Base-by-base conservation (phyloP, 2,113 vertebrate genomes). In the Hucho hucho region DNA sequence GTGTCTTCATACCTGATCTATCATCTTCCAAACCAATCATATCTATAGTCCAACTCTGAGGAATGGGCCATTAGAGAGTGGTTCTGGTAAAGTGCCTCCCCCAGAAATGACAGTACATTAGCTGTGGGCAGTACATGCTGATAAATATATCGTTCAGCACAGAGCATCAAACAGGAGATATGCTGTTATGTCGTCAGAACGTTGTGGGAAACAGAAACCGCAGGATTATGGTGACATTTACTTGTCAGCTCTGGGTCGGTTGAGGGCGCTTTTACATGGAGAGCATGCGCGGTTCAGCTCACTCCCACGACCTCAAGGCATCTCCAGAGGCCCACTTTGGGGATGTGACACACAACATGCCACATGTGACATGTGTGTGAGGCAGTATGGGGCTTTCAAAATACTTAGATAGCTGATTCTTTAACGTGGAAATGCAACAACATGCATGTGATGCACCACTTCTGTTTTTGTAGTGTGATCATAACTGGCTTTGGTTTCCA, bases 161-260 rank as follows among this genome's bases (percentile, higher is more conserved):
- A 14, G 1, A 49, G 13, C 47, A 49, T 49, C 47, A 49, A 13
- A 49, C 13, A 0, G 0, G 13, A 2, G 47, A 13, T 49, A 1
- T 37, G 37, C 37, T 37, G 37, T 37, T 37, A 37, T 2, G 69
- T 25, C 25, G 3, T 24, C 46, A 49, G 75, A 78, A 70, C 79
- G 74, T 69, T 5, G 72, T 61, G 80, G 80, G 14, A 49, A 49
- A 49, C 29, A 3, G 80, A 88, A 29, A 70, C 84, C 66, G 81
- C 73, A 80, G 75, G 2, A 16, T 75, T 46, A 75, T 13, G 69
- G 64, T 75, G 82, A 58, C 77, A 69, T 80, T 78, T 32, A 25
- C 78, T 71, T 76, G 83, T 83, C 84, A 85, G 64, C 70, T 79
- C 71, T 63, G 59, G 20, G 20, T 83, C 75, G 83, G 66, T 72